Conservation (phyloP, 2,797 vertebrate species). For the Ctenosaura bakeri region DNA sequence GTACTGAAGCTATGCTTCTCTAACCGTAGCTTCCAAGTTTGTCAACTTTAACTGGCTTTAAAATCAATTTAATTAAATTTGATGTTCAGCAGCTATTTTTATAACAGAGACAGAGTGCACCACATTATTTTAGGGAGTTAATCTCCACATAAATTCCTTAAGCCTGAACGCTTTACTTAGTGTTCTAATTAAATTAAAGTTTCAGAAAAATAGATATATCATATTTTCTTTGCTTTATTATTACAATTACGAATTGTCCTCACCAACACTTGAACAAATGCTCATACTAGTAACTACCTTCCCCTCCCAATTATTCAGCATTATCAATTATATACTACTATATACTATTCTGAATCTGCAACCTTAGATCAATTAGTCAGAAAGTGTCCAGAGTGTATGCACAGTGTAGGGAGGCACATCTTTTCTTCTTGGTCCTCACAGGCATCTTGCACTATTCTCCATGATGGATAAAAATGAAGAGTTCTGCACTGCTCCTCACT, state of each 20-base stretch:
- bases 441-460: no score
- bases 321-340: neutral
- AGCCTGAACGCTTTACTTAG: slow-evolving; percentile 48
- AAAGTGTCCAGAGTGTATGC: neutral
- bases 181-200: slow-evolving; percentile 46
- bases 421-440: no score
- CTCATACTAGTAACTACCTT: neutral
- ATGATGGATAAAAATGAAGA: no score
- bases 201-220: slow-evolving; percentile 39
- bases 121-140: slow-evolving; percentile 49
- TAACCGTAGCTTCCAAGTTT: slow-evolving; percentile 54
- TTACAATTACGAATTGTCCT: neutral
- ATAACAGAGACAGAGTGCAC: slow-evolving; percentile 57
- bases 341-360: neutral
- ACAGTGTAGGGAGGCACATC: neutral
- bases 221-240: slow-evolving; percentile 25
- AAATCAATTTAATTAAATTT: slow-evolving; percentile 70
- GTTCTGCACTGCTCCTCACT: no score
- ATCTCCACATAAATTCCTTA: slow-evolving; percentile 62
- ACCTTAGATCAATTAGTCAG: neutral
- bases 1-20: slow-evolving; percentile 40
- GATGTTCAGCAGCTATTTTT: slow-evolving; percentile 72
- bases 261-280: neutral
- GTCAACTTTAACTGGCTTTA: slow-evolving; percentile 66
- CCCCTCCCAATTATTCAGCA: slow-evolving; percentile 12